Percentiles rank a stretch among this genome's conserved stretches.
phyloP scores from a whole-genome alignment of 2,797 vertebrate genomes.

The Sardinella longiceps region DNA sequence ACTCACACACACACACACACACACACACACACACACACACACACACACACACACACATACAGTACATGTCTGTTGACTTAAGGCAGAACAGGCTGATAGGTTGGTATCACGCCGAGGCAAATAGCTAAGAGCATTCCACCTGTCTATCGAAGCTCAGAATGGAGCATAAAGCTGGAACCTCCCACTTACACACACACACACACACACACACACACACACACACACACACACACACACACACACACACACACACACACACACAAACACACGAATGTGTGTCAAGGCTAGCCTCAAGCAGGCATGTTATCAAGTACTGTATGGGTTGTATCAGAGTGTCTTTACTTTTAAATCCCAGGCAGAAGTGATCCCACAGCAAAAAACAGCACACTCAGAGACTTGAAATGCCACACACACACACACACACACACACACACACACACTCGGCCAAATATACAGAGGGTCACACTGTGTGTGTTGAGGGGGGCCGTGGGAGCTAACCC shows the following conservation, averaged over 20 bases:
- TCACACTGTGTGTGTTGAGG: background rate
- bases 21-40: constrained; percentile 15
- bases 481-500: constrained; percentile 3
- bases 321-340: background rate
- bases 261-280: background rate
- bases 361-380: background rate
- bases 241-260: background rate
- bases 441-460: background rate
- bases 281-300: background rate
- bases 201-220: background rate
- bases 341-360: background rate
- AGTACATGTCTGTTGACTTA: background rate
- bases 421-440: background rate
- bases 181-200: background rate
- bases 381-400: background rate
- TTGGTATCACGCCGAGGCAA: background rate
- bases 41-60: background rate
- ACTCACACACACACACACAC: constrained; percentile 20
- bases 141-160: background rate
- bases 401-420: background rate
- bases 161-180: background rate
- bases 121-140: background rate
- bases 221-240: constrained; percentile 13
- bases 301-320: background rate
- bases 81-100: background rate